Conservation (phyloP, 2,888 invertebrate species). For the Luffia ferchaultella region DNA sequence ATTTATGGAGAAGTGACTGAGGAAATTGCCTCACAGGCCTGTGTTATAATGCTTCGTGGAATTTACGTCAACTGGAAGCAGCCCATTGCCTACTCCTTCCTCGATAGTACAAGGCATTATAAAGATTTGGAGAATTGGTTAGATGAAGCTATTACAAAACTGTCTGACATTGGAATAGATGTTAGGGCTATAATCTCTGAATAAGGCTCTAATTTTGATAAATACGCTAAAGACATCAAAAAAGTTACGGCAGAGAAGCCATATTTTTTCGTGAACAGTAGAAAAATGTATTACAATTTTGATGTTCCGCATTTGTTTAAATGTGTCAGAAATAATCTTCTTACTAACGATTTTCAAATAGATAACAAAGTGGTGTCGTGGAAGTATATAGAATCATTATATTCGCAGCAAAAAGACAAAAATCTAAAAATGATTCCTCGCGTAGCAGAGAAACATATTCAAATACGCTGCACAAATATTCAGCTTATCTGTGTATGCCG, state of each 20-base stretch:
- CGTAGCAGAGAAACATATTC: slow-evolving; percentile 16
- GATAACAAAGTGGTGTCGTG: slow-evolving; percentile 15
- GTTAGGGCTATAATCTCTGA: slow-evolving; percentile 18
- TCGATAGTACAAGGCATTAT: slow-evolving; percentile 15
- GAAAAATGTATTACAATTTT: slow-evolving; percentile 14
- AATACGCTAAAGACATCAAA: slow-evolving; percentile 15
- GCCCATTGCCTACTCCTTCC: slow-evolving; percentile 17
- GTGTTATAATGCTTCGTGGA: slow-evolving; percentile 17
- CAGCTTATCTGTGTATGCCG: slow-evolving; percentile 9
- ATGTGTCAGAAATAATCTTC: slow-evolving; percentile 12
- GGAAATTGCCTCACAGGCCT: slow-evolving; percentile 7
- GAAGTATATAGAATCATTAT: slow-evolving; percentile 14
- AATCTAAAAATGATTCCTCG: slow-evolving; percentile 16
- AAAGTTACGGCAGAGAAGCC: slow-evolving; percentile 15
- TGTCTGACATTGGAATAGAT: slow-evolving; percentile 15
- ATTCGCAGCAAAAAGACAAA: slow-evolving; percentile 11
- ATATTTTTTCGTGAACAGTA: slow-evolving; percentile 11
- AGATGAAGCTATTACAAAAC: slow-evolving; percentile 16
- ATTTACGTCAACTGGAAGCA: slow-evolving; percentile 20
- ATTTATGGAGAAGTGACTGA: slow-evolving; percentile 17
- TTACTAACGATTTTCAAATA: neutral
- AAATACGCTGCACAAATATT: slow-evolving; percentile 9
- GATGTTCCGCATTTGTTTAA: slow-evolving; percentile 13
- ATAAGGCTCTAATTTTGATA: slow-evolving; percentile 20
- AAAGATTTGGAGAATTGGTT: slow-evolving; percentile 17